Base-by-base conservation (phyloP, 2,797 vertebrate genomes). In the Sphaeramia orbicularis region DNA sequence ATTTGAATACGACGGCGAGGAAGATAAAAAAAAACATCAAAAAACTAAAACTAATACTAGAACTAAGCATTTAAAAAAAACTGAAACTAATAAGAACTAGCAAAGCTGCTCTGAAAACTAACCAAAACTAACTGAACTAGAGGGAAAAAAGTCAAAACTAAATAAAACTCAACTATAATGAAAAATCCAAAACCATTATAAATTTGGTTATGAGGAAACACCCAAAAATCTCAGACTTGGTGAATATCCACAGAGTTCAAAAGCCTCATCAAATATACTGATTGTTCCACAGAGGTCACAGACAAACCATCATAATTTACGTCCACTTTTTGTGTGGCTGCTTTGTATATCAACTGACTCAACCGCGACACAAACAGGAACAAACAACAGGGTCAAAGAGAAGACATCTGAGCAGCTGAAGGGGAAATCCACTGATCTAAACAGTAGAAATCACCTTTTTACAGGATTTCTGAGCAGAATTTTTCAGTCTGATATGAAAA, bases 221-320 rank as follows among this genome's bases (percentile, higher is more conserved):
- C 27, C 0, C 32, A 37, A 62, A 61, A 60, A 2, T 30, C 37
- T 60, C 37, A 51, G 24, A 54, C 27, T 49, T 19, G 19, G 13
- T 48, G 27, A 53, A 50, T 7, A 63, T 24, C 44, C 32, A 57
- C 2, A 36, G 7, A 21, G 52, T 59, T 51, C 45, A 49, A 37
- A 24, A 4, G 5, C 1, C 5, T n/a, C 35, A 80, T 68, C 54
- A 52, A 44, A 42, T 41, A 2, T 4, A 15, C 10, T 47, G 13
- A 50, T 45, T 7, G 36, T 6, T 15, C 8, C 16, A 53, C 27
- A 55, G 5, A 7, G 37, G 8, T 7, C 35, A 6, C 14, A n/a
- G 44, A 11, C 7, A 37, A 65, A 60, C 24, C 37, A 42, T 1
- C 0, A 38, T 49, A 0, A 37, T 8, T 16, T 30, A 11, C 10